Evolutionary conservation across 2,797 vertebrate species (phyloP).

Genomic region (Siniperca scherzeri): DNA sequence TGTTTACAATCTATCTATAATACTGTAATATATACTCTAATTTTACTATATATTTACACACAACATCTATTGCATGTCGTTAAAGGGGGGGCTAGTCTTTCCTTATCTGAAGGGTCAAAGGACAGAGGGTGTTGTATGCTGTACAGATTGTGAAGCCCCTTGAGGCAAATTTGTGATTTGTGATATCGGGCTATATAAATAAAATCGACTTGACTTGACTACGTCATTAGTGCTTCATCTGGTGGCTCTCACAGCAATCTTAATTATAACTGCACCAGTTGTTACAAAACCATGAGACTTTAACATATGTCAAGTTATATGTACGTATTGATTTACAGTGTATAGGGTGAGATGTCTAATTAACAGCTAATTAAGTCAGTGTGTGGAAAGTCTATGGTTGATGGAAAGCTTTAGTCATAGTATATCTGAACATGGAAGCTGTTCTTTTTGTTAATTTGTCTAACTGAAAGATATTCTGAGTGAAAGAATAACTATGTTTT

Average conservation of each 20-base stretch:
- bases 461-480: neutral
- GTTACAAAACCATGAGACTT: neutral
- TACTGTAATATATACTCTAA: too few species aligned
- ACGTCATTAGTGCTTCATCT: neutral
- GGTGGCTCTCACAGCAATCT: neutral
- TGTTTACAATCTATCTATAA: too few species aligned
- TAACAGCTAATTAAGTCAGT: conserved; percentile 10
- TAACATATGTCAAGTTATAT: neutral
- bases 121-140: too few species aligned
- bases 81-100: too few species aligned
- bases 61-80: too few species aligned
- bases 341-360: neutral
- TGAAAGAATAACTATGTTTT: neutral
- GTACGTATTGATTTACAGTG: neutral
- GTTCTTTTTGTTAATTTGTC: neutral
- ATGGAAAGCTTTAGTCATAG: neutral
- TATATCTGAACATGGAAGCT: neutral
- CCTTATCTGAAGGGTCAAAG: too few species aligned
- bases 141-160: too few species aligned
- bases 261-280: conserved; percentile 11
- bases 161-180: too few species aligned
- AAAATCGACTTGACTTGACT: too few species aligned
- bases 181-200: too few species aligned
- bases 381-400: neutral
- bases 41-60: too few species aligned